Percentiles rank a stretch among this genome's conserved stretches.
Conservation (phyloP, 2,888 invertebrate genomes). For the Alloplasta piceator region DNA sequence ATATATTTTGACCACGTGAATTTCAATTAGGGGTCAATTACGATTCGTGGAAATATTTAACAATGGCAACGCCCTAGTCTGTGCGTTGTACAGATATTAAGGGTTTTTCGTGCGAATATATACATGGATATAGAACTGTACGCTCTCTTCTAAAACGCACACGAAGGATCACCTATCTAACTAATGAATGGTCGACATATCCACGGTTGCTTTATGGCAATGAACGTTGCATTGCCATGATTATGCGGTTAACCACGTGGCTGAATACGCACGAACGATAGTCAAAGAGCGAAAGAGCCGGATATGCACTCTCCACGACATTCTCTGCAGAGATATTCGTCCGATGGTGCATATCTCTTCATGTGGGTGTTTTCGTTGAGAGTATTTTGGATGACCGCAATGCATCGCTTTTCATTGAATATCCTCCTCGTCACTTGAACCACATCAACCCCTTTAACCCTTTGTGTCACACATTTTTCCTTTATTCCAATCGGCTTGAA, state of each 20-base stretch:
- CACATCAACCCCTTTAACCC: conserved; percentile 11
- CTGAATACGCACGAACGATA: conserved; percentile 30
- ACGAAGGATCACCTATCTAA: conserved; percentile 64
- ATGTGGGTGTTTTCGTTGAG: conserved; percentile 10
- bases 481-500: too few species aligned
- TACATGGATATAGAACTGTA: conserved; percentile 27
- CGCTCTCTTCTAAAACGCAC: conserved; percentile 47
- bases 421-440: conserved; percentile 39
- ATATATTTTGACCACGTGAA: too few species aligned
- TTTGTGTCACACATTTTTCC: too few species aligned
- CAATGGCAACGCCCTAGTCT: too few species aligned
- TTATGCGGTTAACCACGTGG: conserved; percentile 65
- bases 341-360: conserved; percentile 1
- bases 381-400: conserved; percentile 46
- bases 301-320: conserved; percentile 45
- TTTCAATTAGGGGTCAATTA: too few species aligned
- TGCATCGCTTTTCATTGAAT: conserved; percentile 60
- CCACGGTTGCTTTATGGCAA: conserved; percentile 65
- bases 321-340: conserved; percentile 56
- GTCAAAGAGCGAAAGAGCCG: background rate
- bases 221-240: conserved; percentile 65
- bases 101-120: background rate
- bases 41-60: too few species aligned
- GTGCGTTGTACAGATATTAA: background rate
- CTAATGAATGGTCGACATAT: conserved; percentile 67